Evolutionary conservation across 2,888 invertebrate genomes (phyloP), one percentile per base, ranked within the genome.

Genomic region (Drosophila merina): DNA sequence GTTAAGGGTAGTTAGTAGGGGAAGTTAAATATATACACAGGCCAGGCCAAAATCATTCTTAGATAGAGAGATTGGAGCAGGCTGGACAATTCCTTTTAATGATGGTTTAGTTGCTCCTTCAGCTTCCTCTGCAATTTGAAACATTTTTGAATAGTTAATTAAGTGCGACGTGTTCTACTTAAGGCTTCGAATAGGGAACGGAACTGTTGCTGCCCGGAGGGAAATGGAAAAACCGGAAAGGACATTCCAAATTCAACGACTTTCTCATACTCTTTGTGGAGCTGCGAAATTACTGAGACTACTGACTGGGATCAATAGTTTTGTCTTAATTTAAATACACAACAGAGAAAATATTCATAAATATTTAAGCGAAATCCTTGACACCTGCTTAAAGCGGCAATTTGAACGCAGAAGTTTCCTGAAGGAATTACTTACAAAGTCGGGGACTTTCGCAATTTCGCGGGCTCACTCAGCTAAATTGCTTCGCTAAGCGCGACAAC

Each of bases 101-200:
- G 66, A 71, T 66, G 60, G 42, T 57, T 52, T 36, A 33, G 49
- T 25, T 47, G 50, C 51, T 45, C 31, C 45, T 58, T 68, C 71
- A 66, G 72, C 31, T 76, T 75, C 79, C 75, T 75, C 78, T 78
- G 79, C 83, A 83, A 86, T 84, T 87, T 87, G 78, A 76, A 75
- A 79, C 79, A 75, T 81, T 79, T 88, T 72, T 81, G 85, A 83
- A 86, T 85, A 79, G 79, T 77, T 88, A 83, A 88, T 81, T 80
- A 83, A 80, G 83, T 80, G 74, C 75, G 73, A 75, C 72, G 72
- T 60, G 69, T 73, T 58, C 72, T 77, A 68, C 75, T 76, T 68
- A 48, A 59, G 42, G 58, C 54, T 47, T 64, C 9, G 47, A 49
- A 52, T 31, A 45, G 31, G 30, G 30, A 45, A 31, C 26, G 30